These are phyloP conservation scores for Drosophila rufa DNA, from an alignment of 1,140 invertebrate genomes.

Conservation along the genomic window DNA sequence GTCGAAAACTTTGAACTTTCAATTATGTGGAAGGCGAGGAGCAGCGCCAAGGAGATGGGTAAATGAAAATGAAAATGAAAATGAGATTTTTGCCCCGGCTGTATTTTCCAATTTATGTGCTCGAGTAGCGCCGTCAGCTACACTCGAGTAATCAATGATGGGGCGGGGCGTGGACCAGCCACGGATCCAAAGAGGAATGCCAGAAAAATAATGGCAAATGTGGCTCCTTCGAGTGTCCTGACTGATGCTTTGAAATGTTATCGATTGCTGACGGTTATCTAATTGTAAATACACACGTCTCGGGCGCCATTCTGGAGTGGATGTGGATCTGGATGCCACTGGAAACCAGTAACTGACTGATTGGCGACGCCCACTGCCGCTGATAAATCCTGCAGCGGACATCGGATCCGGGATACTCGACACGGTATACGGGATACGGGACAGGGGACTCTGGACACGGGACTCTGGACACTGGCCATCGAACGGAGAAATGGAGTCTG, in stretches of 20 bases:
- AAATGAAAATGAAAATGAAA: conserved; percentile 59
- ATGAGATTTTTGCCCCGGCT: conserved; percentile 56
- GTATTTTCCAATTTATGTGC: conserved; percentile 80
- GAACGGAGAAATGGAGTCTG: conserved; percentile 36
- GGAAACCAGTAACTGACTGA: conserved; percentile 57
- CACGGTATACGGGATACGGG: neutral
- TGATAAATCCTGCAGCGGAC: conserved; percentile 29
- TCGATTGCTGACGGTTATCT: conserved; percentile 75
- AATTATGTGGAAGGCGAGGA: conserved; percentile 69
- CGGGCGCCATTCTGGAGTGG: conserved; percentile 25
- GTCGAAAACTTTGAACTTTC: conserved; percentile 80
- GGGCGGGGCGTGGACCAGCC: conserved; percentile 26
- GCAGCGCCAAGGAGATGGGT: conserved; percentile 44
- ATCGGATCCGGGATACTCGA: conserved; percentile 11
- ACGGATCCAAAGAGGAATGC: conserved; percentile 58
- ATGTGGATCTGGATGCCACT: conserved; percentile 15
- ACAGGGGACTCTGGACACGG: neutral
- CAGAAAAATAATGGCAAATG: conserved; percentile 70
- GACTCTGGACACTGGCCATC: neutral
- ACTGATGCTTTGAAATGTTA: conserved; percentile 49
- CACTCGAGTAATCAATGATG: conserved; percentile 77
- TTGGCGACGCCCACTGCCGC: conserved; percentile 47
- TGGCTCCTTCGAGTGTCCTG: conserved; percentile 26
- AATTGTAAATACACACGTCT: conserved; percentile 75
- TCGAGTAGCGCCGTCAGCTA: conserved; percentile 77